Conservation (phyloP, 2,888 invertebrate genomes). For the Heliconius charithonia region DNA sequence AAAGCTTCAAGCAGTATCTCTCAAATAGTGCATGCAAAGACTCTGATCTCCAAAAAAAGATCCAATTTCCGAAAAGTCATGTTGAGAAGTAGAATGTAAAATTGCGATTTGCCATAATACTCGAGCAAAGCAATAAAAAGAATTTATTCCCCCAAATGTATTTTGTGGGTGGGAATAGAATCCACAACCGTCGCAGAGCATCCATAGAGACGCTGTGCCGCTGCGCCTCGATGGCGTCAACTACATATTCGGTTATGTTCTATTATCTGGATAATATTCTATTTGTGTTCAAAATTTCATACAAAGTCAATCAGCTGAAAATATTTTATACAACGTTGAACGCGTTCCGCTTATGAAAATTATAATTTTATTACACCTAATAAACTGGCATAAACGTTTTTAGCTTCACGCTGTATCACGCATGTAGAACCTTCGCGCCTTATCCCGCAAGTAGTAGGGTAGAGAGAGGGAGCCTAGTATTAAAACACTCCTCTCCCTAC, state of each 20-base stretch:
- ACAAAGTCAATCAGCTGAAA: conserved; percentile 8
- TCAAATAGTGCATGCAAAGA: not conserved
- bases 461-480: too few species aligned
- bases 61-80: not conserved
- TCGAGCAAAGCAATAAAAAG: not conserved
- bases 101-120: not conserved
- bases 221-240: not conserved
- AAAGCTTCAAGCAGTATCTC: too few species aligned
- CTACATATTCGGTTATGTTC: not conserved
- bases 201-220: not conserved
- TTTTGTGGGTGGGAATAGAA: too few species aligned
- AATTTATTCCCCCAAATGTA: not conserved
- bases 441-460: too few species aligned
- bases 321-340: conserved; percentile 10
- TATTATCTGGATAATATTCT: not conserved
- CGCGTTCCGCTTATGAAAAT: conserved; percentile 6
- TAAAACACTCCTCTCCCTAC: too few species aligned
- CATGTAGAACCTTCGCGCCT: too few species aligned
- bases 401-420: too few species aligned
- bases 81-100: not conserved
- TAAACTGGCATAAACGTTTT: not conserved
- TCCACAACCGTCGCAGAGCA: too few species aligned
- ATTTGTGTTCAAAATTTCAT: conserved; percentile 18
- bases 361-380: not conserved
- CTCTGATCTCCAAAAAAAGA: not conserved